phyloP scores from a whole-genome alignment of 2,888 invertebrate species.

The Holacanthella duospinosa region DNA sequence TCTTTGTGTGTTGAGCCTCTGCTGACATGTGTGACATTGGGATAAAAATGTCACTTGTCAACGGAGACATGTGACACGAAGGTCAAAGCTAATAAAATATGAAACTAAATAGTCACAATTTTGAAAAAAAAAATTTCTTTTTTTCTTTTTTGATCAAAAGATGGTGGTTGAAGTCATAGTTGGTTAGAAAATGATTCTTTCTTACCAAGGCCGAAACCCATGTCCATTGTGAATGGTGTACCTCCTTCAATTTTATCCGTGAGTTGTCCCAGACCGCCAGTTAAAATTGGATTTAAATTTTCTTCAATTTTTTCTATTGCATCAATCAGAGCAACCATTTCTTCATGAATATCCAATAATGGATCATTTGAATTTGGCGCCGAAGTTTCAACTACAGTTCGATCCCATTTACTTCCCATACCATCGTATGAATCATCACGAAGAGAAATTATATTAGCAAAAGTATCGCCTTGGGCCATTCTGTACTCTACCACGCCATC shows the following conservation, averaged over 20 bases:
- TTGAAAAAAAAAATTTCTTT: too few species aligned
- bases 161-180: too few species aligned
- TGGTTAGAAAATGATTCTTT: too few species aligned
- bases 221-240: constrained; percentile 35
- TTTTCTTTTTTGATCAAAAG: too few species aligned
- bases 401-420: constrained; percentile 32
- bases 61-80: too few species aligned
- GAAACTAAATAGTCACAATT: too few species aligned
- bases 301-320: too few species aligned
- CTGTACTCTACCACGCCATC: constrained; percentile 27
- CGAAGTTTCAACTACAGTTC: constrained; percentile 15
- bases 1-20: too few species aligned
- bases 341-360: constrained; percentile 12
- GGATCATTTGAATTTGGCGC: background rate
- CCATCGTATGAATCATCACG: constrained; percentile 35
- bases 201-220: constrained; percentile 33
- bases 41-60: too few species aligned
- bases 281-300: constrained; percentile 10
- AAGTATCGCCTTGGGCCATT: constrained; percentile 31
- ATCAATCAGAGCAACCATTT: constrained; percentile 2
- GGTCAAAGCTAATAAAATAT: too few species aligned
- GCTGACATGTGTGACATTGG: too few species aligned
- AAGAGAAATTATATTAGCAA: constrained; percentile 34
- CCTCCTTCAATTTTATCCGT: constrained; percentile 36
- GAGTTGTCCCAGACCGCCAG: constrained; percentile 31